These are phyloP conservation scores for Temnothorax rugatulus DNA, from an alignment of 2,888 invertebrate species.

Conservation along the genomic window DNA sequence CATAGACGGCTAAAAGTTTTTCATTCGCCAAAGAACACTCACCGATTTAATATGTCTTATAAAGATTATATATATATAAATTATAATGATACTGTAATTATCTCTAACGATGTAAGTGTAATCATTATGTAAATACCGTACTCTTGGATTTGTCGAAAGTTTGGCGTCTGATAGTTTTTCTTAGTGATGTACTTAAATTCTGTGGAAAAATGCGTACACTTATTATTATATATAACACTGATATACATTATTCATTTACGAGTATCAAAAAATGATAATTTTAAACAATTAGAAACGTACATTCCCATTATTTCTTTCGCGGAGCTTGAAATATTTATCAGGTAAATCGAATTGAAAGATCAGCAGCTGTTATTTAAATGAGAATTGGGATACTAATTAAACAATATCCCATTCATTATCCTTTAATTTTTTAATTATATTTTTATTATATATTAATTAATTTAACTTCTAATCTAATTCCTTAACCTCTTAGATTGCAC, in stretches of 20 bases:
- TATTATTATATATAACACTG: not conserved
- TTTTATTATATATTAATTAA: too few relatives aligned
- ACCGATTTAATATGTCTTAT: not conserved
- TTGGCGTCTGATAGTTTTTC: not conserved
- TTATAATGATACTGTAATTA: not conserved
- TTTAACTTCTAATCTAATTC: not conserved
- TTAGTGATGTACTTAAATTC: not conserved
- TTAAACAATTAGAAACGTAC: not conserved
- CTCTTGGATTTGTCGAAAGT: not conserved
- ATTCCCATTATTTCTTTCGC: not conserved
- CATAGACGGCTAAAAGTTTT: not conserved
- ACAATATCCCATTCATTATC: not conserved
- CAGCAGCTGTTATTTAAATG: not conserved
- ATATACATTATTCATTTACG: not conserved
- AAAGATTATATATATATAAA: not conserved
- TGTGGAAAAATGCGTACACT: not conserved
- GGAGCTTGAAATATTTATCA: not conserved
- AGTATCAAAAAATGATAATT: constrained; percentile 12
- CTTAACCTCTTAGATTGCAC: not conserved
- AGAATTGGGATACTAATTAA: not conserved
- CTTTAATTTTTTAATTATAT: too few relatives aligned
- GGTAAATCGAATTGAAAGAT: not conserved
- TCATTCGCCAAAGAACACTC: not conserved
- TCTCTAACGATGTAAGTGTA: not conserved
- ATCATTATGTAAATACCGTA: not conserved